Evolutionary conservation across 1,140 invertebrate species (phyloP).

Genomic region (Probaryconus sp.): DNA sequence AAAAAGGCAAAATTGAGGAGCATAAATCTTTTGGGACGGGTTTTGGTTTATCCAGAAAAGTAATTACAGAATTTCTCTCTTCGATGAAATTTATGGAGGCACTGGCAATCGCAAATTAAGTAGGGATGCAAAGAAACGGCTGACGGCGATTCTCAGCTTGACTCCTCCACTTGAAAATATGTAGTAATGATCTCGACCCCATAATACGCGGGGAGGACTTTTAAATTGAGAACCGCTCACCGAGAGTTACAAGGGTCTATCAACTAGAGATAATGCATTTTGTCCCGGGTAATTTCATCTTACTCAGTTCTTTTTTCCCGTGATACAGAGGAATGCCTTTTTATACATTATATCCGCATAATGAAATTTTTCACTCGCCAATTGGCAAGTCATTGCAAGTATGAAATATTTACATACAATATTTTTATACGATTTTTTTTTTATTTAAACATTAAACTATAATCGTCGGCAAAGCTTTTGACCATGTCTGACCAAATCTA

Average conservation of each 20-base stretch:
- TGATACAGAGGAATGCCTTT: slow-evolving; percentile 31
- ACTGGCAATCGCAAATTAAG: slow-evolving; percentile 66
- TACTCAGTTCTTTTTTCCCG: slow-evolving; percentile 34
- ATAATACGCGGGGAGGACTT: slow-evolving; percentile 20
- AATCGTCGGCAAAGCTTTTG: too few relatives aligned
- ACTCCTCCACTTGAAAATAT: not conserved
- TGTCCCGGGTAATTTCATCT: slow-evolving; percentile 75
- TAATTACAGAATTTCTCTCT: slow-evolving; percentile 77
- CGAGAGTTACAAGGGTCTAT: slow-evolving; percentile 65
- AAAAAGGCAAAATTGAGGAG: slow-evolving; percentile 27
- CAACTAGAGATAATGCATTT: slow-evolving; percentile 76
- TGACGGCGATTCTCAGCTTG: slow-evolving; percentile 62
- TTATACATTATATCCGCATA: slow-evolving; percentile 41
- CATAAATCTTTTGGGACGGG: slow-evolving; percentile 61
- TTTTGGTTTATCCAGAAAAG: slow-evolving; percentile 64
- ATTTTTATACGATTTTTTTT: too few relatives aligned
- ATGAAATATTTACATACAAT: too few relatives aligned
- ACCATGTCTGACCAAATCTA: too few relatives aligned
- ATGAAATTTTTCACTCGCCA: too few relatives aligned
- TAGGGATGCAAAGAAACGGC: slow-evolving; percentile 52
- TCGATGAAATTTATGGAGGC: slow-evolving; percentile 74
- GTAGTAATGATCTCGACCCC: not conserved
- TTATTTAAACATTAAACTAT: too few relatives aligned
- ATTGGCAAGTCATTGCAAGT: too few relatives aligned
- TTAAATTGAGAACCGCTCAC: slow-evolving; percentile 62